phyloP scores from a whole-genome alignment of 2,113 vertebrate species.

The Xiphias gladius region DNA sequence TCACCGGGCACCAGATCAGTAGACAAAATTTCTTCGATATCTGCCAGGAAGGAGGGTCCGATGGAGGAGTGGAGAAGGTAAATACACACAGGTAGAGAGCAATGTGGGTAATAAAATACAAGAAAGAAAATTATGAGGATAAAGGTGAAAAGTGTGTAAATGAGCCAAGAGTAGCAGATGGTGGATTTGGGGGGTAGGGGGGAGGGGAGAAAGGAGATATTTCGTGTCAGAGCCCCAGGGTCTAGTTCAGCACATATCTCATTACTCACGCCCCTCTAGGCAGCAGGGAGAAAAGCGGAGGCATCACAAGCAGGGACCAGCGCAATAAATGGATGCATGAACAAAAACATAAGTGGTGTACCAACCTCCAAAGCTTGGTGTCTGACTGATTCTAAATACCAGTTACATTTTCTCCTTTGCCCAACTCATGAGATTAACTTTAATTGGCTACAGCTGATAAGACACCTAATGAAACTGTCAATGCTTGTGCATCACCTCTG shows the following conservation, averaged over 20 bases:
- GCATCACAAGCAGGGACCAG: slow-evolving; percentile 50
- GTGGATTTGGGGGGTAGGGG: neutral
- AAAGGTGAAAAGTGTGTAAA: slow-evolving; percentile 3
- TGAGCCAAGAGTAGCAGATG: slow-evolving; percentile 5
- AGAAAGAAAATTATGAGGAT: neutral
- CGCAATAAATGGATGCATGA: slow-evolving; percentile 18
- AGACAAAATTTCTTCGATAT: slow-evolving; percentile 93
- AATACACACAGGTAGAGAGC: slow-evolving; percentile 24
- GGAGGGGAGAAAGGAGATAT: slow-evolving; percentile 18
- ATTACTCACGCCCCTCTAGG: slow-evolving; percentile 52
- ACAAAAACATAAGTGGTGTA: neutral
- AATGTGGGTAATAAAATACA: neutral
- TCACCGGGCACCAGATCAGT: slow-evolving; percentile 97
- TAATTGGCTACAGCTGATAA: neutral
- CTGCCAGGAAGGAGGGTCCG: slow-evolving; percentile 71
- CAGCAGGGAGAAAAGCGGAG: slow-evolving; percentile 53
- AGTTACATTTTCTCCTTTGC: neutral
- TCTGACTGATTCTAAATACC: neutral
- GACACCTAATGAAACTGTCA: neutral
- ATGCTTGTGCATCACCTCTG: neutral
- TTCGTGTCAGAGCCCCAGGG: slow-evolving; percentile 30
- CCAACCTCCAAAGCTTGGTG: neutral
- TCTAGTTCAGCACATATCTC: slow-evolving; percentile 61
- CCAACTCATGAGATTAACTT: neutral
- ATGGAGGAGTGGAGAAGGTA: slow-evolving; percentile 4